Base-by-base conservation (phyloP, 2,888 invertebrate species). In the Ormyrus thymus region DNA sequence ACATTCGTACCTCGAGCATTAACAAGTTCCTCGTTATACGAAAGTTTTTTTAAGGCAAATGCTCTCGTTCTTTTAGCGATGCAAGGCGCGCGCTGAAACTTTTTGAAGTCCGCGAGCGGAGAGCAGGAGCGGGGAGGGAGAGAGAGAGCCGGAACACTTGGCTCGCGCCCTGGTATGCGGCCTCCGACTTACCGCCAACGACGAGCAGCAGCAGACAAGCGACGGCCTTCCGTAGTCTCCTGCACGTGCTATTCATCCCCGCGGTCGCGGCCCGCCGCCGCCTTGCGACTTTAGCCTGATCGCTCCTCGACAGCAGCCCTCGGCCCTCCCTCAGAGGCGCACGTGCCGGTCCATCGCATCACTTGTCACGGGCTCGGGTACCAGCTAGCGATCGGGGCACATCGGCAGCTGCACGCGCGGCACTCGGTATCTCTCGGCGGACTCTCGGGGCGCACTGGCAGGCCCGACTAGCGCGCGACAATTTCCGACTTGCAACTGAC, bases 401-500 rank as follows among this genome's bases (percentile, higher is more conserved):
- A 29, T 29, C 29, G 29, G 29, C 29, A 29, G 29, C 29, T 29
- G 29, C 29, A 29, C 29, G 29, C 29, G 29, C 29, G 29, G 29
- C 29, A 29, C 29, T 29, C 29, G 29, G 29, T n/a, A n/a, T 29
- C 29, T 29, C 29, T 29, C 29, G 1, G 29, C 29, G 29, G 29
- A 2, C 29, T 29, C 29, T 29, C 29, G 29, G 29, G 29, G 29
- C 29, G 29, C 29, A 29, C 29, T 29, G 29, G 29, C 29, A 3
- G 29, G 29, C 29, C 29, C 29, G 29, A 29, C 29, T 29, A 69
- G 48, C 69, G 13, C 88, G 86, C 87, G 86, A 87, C 89, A 87
- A 87, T 87, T 86, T 86, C 89, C 85, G 85, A 88, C 83, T 87
- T 87, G 88, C 87, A 86, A 89, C 89, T 89, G 89, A 89, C 86